Evolutionary conservation across 2,888 invertebrate species (phyloP).

Genomic region (Cecidostiba fungosa): DNA sequence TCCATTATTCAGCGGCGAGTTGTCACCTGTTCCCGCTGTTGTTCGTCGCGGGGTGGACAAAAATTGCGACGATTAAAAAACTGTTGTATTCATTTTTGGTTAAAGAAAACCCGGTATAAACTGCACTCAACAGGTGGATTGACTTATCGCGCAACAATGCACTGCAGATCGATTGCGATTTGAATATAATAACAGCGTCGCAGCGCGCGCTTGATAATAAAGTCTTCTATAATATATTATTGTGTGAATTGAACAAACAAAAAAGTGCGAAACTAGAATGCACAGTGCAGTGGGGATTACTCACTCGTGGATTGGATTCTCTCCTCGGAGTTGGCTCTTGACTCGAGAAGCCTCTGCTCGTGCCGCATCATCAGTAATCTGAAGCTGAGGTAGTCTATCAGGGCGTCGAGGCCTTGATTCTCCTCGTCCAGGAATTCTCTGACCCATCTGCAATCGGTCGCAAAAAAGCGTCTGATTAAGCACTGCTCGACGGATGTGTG

Average conservation of each 20-base stretch:
- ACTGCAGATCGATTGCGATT: too few relatives aligned
- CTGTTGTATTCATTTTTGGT: too few relatives aligned
- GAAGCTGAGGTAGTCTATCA: constrained; percentile 98
- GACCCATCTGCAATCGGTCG: constrained; percentile 91
- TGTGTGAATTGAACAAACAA: too few relatives aligned
- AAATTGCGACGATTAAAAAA: too few relatives aligned
- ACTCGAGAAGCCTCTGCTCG: constrained; percentile 91
- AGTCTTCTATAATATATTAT: too few relatives aligned
- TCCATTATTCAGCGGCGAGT: constrained; percentile 77
- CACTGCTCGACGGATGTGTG: too few relatives aligned
- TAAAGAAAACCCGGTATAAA: too few relatives aligned
- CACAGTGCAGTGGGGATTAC: too few relatives aligned
- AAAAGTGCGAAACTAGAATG: too few relatives aligned
- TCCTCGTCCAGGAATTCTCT: constrained; percentile 98
- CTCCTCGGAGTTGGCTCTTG: constrained; percentile 89
- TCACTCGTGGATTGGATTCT: constrained; percentile 82
- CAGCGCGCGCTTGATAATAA: too few relatives aligned
- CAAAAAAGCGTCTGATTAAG: constrained; percentile 15
- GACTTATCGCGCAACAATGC: too few relatives aligned
- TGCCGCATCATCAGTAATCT: constrained; percentile 96
- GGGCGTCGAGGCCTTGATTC: constrained; percentile 97
- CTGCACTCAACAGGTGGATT: too few relatives aligned
- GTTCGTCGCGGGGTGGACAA: background rate
- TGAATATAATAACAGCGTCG: background rate
- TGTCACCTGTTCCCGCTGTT: constrained; percentile 73